Base-by-base conservation (phyloP, 1,140 invertebrate species). In the Heliothis virescens region DNA sequence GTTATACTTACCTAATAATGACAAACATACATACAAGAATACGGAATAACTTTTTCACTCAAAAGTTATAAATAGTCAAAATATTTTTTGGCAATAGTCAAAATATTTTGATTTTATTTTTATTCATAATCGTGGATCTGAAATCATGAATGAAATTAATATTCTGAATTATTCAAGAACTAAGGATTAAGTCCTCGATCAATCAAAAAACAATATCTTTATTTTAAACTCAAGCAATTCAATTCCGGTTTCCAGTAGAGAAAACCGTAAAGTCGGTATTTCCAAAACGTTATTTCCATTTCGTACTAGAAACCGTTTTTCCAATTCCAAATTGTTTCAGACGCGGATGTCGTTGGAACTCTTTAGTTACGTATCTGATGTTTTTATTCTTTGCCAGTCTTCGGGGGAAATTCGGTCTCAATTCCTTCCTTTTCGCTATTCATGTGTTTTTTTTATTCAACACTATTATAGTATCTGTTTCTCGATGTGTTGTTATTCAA, bases 361-460 rank as follows among this genome's bases (percentile, higher is more conserved):
- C 71, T 74, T 74, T 80, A 34, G 69, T 72, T 18, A 71, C 62
- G 71, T 67, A 80, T 80, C 53, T 80, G 72, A 76, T 62, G 71
- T 80, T 73, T 80, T 80, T 55, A 75, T 75, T 75, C 73, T 77
- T 80, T 78, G 73, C 50, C 75, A 62, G 60, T 79, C 59, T 81
- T 80, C 75, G 69, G 73, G 34, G 83, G 73, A 81, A 85, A 85
- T 85, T 85, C 67, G 65, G 83, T 83, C 81, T 81, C 83, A 80
- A 83, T 85, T 85, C 69, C 77, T 72, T 69, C 72, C 55, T 62
- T 80, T 65, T 16, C 55, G 55, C 60, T n/a, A 74, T 29, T 63
- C 29, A 79, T 18, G 69, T 80, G 41, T 59, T 78, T 79, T 72
- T 77, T 77, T 73, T 29, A 55, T 63, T 41, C 76, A 34, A 21